Percentiles rank a stretch among this genome's conserved stretches.
Evolutionary conservation across 2,113 vertebrate species (phyloP).

Genomic region (Mesembrinibis cayennensis): DNA sequence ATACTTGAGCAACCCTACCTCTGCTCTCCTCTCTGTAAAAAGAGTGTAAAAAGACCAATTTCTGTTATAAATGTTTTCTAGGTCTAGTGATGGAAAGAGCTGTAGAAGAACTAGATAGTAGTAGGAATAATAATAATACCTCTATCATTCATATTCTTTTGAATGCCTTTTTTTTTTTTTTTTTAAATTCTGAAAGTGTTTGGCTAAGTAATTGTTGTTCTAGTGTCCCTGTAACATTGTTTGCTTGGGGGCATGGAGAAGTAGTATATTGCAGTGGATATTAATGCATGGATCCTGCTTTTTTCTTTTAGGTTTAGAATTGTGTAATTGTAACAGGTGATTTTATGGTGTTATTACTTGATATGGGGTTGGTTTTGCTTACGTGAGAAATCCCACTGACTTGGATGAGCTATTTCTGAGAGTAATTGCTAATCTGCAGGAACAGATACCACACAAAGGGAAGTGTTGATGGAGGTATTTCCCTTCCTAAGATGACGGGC

Average conservation of each 20-base stretch:
- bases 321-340: not conserved
- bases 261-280: not conserved
- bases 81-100: not conserved
- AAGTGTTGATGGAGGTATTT: not conserved
- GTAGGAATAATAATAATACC: not conserved
- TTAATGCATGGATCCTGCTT: not conserved
- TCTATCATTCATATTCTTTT: not conserved
- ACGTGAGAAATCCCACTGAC: not conserved
- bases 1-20: not conserved
- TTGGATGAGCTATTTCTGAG: not conserved
- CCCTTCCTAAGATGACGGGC: not conserved
- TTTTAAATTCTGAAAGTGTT: not conserved
- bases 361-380: not conserved
- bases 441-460: not conserved
- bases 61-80: not conserved
- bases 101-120: not conserved
- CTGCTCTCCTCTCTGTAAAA: not conserved
- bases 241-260: not conserved
- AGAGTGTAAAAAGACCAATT: not conserved
- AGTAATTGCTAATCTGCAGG: not conserved
- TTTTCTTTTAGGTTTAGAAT: not conserved
- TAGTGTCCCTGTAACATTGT: not conserved
- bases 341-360: not conserved
- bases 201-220: not conserved
- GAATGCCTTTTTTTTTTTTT: not conserved